Percentiles rank a stretch among this genome's conserved stretches.
Evolutionary conservation across 2,797 vertebrate genomes (phyloP).

Genomic region (Bradypus variegatus): DNA sequence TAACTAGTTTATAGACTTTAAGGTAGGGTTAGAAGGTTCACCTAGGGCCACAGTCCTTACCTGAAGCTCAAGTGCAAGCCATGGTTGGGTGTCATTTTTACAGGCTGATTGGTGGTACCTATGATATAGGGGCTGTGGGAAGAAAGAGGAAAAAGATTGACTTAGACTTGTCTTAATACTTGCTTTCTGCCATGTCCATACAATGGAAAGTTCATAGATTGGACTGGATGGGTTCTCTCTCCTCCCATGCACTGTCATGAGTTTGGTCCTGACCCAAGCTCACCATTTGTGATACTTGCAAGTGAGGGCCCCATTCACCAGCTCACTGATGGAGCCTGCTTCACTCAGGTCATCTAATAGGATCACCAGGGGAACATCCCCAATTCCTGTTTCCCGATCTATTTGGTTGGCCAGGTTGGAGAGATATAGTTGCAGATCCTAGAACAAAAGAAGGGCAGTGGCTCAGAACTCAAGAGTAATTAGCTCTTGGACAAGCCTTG

Average conservation of each 20-base stretch:
- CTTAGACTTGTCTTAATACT: background rate
- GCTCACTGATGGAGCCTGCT: constrained; percentile 85
- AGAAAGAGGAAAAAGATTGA: background rate
- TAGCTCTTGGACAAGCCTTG: background rate
- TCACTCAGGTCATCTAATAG: constrained; percentile 93
- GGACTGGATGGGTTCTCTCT: background rate
- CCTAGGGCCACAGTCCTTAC: constrained; percentile 65
- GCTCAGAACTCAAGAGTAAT: background rate
- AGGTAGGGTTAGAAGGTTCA: background rate
- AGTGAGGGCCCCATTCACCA: constrained; percentile 92
- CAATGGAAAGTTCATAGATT: accelerated
- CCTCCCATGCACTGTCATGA: background rate
- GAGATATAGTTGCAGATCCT: constrained; percentile 95
- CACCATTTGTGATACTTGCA: constrained; percentile 99
- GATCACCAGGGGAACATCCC: constrained; percentile 90
- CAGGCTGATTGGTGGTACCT: constrained; percentile 94
- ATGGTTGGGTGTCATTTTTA: constrained; percentile 94
- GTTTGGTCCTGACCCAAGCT: constrained; percentile 45
- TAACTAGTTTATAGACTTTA: background rate
- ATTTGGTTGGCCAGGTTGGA: constrained; percentile 95
- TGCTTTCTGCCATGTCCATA: background rate
- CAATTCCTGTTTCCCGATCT: constrained; percentile 84
- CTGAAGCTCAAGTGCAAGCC: constrained; percentile 97
- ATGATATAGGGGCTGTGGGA: constrained; percentile 91
- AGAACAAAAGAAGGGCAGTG: background rate